Conservation (phyloP, 2,797 vertebrate species). For the Pangasius macronema region DNA sequence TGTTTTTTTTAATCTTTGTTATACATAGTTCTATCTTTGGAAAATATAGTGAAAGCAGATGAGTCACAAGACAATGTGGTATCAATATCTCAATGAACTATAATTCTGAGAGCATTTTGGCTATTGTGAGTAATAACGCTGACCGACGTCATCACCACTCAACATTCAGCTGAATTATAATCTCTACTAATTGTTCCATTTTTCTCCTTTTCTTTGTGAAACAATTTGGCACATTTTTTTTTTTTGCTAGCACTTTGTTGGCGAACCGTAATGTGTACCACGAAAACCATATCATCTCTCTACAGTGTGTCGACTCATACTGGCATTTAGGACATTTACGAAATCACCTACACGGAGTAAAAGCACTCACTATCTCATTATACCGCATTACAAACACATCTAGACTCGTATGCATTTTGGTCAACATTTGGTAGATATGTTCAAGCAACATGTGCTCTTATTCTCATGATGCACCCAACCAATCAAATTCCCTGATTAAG, state of each 20-base stretch:
- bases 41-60: background rate
- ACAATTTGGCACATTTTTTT: background rate
- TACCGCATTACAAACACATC: background rate
- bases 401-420: background rate
- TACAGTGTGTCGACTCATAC: background rate
- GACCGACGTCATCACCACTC: background rate
- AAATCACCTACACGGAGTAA: background rate
- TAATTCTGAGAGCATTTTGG: background rate
- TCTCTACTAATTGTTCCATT: too few species aligned
- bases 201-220: background rate
- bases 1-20: background rate
- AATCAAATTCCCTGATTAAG: background rate
- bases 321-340: background rate
- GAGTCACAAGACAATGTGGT: constrained; percentile 7
- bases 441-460: background rate
- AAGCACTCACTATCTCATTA: background rate
- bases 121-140: background rate
- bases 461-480: background rate
- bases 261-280: background rate
- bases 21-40: background rate
- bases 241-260: background rate
- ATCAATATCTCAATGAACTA: background rate
- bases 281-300: background rate
- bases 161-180: background rate
- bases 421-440: background rate